Conservation (phyloP, 1,140 invertebrate genomes). For the Acyrthosiphon pisum region DNA sequence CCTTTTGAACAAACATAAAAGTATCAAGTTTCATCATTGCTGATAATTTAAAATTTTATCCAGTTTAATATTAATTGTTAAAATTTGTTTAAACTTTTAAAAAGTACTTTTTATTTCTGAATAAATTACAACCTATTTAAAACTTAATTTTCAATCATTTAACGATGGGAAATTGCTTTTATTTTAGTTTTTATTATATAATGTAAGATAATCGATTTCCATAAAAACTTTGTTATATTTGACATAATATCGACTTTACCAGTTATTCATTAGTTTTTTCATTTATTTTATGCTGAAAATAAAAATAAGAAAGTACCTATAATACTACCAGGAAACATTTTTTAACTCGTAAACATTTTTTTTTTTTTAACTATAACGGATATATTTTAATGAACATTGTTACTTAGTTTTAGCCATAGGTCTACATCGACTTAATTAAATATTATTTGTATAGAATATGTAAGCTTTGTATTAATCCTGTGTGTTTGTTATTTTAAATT, state of each 20-base stretch:
- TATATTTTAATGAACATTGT: background rate
- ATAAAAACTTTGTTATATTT: background rate
- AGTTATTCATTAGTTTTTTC: background rate
- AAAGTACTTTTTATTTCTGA: background rate
- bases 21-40: slow-evolving; percentile 9
- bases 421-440: background rate
- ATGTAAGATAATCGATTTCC: background rate
- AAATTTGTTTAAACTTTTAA: slow-evolving; percentile 1
- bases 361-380: background rate
- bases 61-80: background rate
- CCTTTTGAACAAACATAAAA: slow-evolving; percentile 9
- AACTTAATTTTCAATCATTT: background rate
- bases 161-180: background rate
- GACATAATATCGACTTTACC: background rate
- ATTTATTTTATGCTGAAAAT: background rate
- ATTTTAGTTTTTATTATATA: background rate
- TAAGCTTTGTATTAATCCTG: background rate
- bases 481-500: background rate
- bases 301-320: background rate
- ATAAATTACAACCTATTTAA: background rate
- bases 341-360: background rate
- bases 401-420: background rate
- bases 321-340: background rate
- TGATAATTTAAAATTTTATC: slow-evolving; percentile 21
- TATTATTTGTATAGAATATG: background rate